These are phyloP conservation scores for Hiodon alosoides DNA, from an alignment of 2,113 vertebrate genomes.

Conservation along the genomic window DNA sequence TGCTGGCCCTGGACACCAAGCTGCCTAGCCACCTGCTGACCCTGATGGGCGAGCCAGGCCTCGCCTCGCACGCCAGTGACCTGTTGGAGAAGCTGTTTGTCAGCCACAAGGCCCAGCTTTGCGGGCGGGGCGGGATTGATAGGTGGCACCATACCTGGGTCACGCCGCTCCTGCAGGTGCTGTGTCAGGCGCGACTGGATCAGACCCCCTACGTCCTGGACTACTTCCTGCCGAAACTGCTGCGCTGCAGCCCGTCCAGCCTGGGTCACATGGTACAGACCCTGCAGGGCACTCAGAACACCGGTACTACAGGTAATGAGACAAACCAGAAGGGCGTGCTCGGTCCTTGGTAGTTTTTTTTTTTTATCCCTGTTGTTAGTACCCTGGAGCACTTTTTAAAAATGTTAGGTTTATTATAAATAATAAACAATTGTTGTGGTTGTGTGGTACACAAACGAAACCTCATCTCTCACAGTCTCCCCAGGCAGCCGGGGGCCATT, in stretches of 20 bases:
- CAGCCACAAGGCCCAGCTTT: conserved; percentile 77
- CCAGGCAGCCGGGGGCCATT: conserved; percentile 71
- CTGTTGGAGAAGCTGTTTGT: conserved; percentile 88
- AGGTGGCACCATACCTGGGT: conserved; percentile 84
- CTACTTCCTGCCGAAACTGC: conserved; percentile 84
- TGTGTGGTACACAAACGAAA: background rate
- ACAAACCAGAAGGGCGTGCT: background rate
- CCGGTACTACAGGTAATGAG: conserved; percentile 65
- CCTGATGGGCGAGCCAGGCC: conserved; percentile 82
- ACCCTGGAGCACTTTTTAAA: background rate
- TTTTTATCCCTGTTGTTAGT: background rate
- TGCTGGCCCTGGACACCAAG: conserved; percentile 68
- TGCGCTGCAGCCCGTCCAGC: conserved; percentile 81
- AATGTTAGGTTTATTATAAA: background rate
- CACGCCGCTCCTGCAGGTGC: conserved; percentile 72
- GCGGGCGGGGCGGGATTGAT: conserved; percentile 63
- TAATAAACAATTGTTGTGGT: background rate
- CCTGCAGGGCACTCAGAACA: conserved; percentile 65
- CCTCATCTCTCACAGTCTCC: conserved; percentile 40
- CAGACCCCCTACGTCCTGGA: conserved; percentile 87
- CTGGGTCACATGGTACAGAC: conserved; percentile 81
- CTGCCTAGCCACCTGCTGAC: conserved; percentile 73
- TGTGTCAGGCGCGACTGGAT: conserved; percentile 75
- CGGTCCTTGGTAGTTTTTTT: background rate
- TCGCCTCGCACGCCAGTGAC: conserved; percentile 85